phyloP scores from a whole-genome alignment of 2,113 vertebrate genomes.

The Todiramphus chloris region DNA sequence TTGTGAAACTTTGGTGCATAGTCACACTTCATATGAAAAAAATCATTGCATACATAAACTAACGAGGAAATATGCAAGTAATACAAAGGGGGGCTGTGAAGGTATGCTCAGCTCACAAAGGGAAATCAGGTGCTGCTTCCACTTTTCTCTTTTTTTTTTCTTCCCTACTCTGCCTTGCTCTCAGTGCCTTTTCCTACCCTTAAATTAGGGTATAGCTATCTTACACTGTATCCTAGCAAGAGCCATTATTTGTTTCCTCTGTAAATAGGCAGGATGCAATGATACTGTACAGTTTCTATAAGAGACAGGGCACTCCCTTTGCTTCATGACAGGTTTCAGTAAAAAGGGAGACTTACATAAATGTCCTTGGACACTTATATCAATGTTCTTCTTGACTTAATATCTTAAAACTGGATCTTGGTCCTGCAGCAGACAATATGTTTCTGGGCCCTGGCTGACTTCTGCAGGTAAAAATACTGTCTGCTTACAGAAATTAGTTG shows the following conservation, averaged over 20 bases:
- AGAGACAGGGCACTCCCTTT: not conserved
- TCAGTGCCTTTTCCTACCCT: not conserved
- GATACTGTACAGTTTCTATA: not conserved
- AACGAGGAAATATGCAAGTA: not conserved
- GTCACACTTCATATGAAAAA: not conserved
- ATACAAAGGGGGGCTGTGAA: not conserved
- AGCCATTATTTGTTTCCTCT: not conserved
- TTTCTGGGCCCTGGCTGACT: not conserved
- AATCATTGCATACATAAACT: not conserved
- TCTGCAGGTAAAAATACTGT: not conserved
- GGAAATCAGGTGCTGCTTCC: not conserved
- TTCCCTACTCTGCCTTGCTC: not conserved
- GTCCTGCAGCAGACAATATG: not conserved
- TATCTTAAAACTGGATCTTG: not conserved
- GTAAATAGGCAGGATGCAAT: not conserved
- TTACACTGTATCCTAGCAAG: not conserved
- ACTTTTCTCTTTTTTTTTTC: not conserved
- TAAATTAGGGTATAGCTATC: not conserved
- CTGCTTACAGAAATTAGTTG: not conserved
- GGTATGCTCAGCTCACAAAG: not conserved
- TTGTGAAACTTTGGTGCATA: not conserved
- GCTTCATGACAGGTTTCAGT: not conserved
- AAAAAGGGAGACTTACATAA: not conserved
- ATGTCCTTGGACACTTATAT: not conserved
- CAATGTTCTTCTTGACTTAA: not conserved